Evolutionary conservation across 2,888 invertebrate species (phyloP).

Genomic region (Silvanus unidentatus): DNA sequence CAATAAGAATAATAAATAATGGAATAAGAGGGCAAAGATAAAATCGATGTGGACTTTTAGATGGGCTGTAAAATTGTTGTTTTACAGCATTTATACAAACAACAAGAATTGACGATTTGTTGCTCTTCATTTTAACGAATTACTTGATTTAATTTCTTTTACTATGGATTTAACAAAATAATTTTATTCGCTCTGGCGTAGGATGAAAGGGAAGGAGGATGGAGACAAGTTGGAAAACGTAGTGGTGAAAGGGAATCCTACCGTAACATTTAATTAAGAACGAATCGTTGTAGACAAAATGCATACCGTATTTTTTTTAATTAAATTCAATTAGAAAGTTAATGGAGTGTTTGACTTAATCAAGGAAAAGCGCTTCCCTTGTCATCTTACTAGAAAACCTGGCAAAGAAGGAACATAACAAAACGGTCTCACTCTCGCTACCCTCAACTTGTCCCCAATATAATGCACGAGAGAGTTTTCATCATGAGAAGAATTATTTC

Average conservation of each 20-base stretch:
- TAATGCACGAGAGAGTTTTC: constrained; percentile 9
- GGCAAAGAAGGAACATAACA: constrained; percentile 3
- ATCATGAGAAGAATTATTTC: constrained; percentile 31
- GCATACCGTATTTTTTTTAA: constrained; percentile 23
- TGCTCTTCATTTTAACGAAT: not conserved
- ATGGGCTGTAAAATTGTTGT: too few relatives aligned
- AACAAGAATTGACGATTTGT: not conserved
- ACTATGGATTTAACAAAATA: not conserved
- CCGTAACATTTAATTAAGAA: constrained; percentile 32
- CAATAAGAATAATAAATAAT: too few relatives aligned
- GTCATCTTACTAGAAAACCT: constrained; percentile 11
- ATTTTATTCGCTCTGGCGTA: not conserved
- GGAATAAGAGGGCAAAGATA: too few relatives aligned
- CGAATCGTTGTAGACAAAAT: constrained; percentile 20
- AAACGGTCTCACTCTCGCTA: too few relatives aligned
- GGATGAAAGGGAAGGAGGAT: not conserved
- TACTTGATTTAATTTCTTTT: not conserved
- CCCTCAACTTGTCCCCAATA: too few relatives aligned
- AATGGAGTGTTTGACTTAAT: constrained; percentile 36
- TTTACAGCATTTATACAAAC: too few relatives aligned
- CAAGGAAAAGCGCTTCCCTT: constrained; percentile 25
- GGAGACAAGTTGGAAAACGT: constrained; percentile 2
- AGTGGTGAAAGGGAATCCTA: constrained; percentile 11
- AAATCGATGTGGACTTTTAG: too few relatives aligned
- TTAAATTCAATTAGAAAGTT: constrained; percentile 37